phyloP scores from a whole-genome alignment of 2,113 vertebrate genomes.

The Lepidothrix coronata region DNA sequence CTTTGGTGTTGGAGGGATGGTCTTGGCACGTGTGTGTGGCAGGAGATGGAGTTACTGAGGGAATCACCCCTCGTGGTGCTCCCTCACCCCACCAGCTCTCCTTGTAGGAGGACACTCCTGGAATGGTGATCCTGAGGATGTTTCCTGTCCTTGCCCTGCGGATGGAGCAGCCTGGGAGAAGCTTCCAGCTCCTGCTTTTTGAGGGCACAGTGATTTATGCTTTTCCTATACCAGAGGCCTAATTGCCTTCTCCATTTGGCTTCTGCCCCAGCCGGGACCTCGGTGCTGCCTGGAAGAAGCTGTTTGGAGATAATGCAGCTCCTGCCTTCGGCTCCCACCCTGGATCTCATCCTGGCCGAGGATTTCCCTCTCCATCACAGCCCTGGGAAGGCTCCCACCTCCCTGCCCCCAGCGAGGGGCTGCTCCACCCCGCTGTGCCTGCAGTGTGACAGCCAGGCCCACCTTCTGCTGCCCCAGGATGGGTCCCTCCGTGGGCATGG shows the following conservation, averaged over 20 bases:
- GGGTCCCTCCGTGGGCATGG: accelerated
- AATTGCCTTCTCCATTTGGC: background rate
- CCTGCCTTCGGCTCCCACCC: background rate
- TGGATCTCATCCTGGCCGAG: accelerated
- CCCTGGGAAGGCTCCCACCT: background rate
- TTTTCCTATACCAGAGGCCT: background rate
- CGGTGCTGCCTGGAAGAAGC: background rate
- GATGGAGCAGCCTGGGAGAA: background rate
- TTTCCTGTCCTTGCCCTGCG: background rate
- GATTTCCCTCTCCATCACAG: background rate
- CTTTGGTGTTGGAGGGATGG: background rate
- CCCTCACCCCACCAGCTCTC: background rate
- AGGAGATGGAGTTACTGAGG: background rate
- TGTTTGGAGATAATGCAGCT: background rate
- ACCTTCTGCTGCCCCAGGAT: background rate
- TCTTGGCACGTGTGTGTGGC: background rate
- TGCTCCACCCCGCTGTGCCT: accelerated
- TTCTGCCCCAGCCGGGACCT: background rate
- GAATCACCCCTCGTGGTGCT: background rate
- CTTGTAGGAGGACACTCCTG: background rate
- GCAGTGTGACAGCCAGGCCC: background rate
- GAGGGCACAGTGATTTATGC: background rate
- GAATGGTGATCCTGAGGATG: background rate
- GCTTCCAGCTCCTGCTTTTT: background rate
- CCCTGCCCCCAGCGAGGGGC: background rate